A percentile compares a stretch with the other conserved stretches of the same genome.
Conservation (phyloP, 2,888 invertebrate species). For the Plutella xylostella region DNA sequence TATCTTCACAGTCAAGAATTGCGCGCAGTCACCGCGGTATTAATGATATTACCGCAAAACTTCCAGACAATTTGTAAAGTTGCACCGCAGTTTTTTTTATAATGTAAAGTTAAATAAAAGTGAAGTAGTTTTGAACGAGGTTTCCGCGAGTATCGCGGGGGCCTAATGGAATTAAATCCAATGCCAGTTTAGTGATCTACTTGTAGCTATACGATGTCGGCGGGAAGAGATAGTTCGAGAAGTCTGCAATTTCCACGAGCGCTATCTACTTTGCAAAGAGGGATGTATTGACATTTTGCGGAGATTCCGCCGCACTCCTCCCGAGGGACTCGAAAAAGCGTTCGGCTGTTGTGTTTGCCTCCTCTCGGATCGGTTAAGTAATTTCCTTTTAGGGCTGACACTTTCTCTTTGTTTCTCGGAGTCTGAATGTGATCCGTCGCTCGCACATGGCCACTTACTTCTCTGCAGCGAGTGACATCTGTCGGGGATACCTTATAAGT, state of each 20-base stretch:
- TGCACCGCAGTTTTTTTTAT: conserved; percentile 34
- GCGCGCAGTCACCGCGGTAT: background rate
- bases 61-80: conserved; percentile 35
- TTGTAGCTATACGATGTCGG: conserved; percentile 11
- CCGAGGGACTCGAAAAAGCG: conserved; percentile 11
- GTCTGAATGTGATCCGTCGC: background rate
- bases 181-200: conserved; percentile 24
- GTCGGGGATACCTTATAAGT: too few species aligned
- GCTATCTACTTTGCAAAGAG: conserved; percentile 19
- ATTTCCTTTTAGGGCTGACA: conserved; percentile 38
- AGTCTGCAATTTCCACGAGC: conserved; percentile 18
- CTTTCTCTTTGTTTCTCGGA: conserved; percentile 27
- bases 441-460: background rate
- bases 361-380: conserved; percentile 27
- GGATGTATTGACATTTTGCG: conserved; percentile 29
- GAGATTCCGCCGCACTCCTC: conserved; percentile 17
- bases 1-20: too few species aligned
- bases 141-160: conserved; percentile 26
- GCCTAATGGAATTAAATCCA: conserved; percentile 40
- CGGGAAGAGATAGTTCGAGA: conserved; percentile 14
- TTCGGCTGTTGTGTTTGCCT: background rate
- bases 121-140: conserved; percentile 36
- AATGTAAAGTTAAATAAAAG: conserved; percentile 41
- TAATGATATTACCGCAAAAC: conserved; percentile 23
- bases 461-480: background rate